phyloP scores from a whole-genome alignment of 2,888 invertebrate species.

The Ennomos quercinarius region DNA sequence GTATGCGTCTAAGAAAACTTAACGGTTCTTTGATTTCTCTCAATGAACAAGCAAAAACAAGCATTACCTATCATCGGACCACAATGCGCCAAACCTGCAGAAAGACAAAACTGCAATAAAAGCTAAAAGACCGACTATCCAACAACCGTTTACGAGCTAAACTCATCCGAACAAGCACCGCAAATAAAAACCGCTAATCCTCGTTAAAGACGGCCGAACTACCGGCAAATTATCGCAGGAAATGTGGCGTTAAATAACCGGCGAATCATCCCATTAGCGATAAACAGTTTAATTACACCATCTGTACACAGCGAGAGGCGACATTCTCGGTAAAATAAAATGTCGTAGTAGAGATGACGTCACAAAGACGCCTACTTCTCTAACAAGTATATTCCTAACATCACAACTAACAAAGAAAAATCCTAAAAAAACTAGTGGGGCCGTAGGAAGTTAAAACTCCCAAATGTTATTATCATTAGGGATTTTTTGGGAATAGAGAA shows the following conservation, averaged over 20 bases:
- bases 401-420: no score
- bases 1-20: no score
- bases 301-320: no score
- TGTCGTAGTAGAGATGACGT: no score
- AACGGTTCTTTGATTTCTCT: neutral
- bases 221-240: conserved; percentile 11
- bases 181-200: conserved; percentile 17
- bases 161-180: conserved; percentile 21
- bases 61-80: neutral
- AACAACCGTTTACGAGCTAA: conserved; percentile 25
- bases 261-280: neutral
- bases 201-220: conserved; percentile 13
- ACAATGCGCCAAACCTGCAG: conserved; percentile 15
- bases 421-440: no score
- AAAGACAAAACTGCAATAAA: conserved; percentile 30
- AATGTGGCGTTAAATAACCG: conserved; percentile 4
- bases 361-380: no score
- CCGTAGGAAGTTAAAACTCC: no score
- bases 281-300: no score
- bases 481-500: no score
- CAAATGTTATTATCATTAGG: no score
- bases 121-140: conserved; percentile 24
- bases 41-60: neutral
- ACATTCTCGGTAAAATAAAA: no score
- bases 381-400: no score